Percentiles rank a stretch among this genome's conserved stretches.
These are phyloP conservation scores for Anguilla japonica DNA, from an alignment of 2,113 vertebrate species.

Conservation along the genomic window DNA sequence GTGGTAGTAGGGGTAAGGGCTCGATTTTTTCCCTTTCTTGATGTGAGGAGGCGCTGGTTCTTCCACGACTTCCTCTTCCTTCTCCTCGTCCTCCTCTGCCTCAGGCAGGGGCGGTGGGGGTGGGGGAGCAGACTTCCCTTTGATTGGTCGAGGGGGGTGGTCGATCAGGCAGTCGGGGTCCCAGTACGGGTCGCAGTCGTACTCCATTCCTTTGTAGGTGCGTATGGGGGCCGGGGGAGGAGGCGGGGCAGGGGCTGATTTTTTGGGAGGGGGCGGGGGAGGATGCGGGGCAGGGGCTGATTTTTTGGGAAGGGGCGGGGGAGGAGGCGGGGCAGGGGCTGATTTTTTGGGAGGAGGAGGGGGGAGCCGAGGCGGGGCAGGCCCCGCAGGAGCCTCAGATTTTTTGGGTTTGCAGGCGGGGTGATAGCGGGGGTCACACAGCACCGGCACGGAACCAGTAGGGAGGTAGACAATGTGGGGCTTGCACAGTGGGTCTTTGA, in stretches of 20 bases:
- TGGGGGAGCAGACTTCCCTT: slow-evolving; percentile 48
- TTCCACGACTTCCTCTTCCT: slow-evolving; percentile 43
- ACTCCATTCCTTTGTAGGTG: slow-evolving; percentile 69
- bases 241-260: slow-evolving; percentile 40
- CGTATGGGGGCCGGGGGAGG: slow-evolving; percentile 40
- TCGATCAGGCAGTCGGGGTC: slow-evolving; percentile 76
- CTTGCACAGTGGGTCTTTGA: slow-evolving; percentile 71
- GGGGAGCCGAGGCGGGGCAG: not conserved
- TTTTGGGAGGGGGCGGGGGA: slow-evolving; percentile 44
- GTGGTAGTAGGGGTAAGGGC: slow-evolving; percentile 53
- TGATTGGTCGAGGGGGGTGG: slow-evolving; percentile 61
- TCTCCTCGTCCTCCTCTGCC: slow-evolving; percentile 48
- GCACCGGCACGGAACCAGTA: slow-evolving; percentile 62
- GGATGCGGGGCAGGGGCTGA: slow-evolving; percentile 44
- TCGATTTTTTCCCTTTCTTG: slow-evolving; percentile 48
- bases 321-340: slow-evolving; percentile 41
- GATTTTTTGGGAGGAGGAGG: not conserved
- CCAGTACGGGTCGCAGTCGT: slow-evolving; percentile 77
- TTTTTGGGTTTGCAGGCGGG: slow-evolving; percentile 66
- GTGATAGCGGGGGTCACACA: slow-evolving; percentile 74
- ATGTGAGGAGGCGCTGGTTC: slow-evolving; percentile 38
- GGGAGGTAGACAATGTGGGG: slow-evolving; percentile 77
- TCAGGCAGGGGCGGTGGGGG: slow-evolving; percentile 48
- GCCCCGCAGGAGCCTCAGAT: slow-evolving; percentile 26
- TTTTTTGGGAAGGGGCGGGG: slow-evolving; percentile 41